phyloP scores from a whole-genome alignment of 1,140 invertebrate species.

The Saccostrea echinata region DNA sequence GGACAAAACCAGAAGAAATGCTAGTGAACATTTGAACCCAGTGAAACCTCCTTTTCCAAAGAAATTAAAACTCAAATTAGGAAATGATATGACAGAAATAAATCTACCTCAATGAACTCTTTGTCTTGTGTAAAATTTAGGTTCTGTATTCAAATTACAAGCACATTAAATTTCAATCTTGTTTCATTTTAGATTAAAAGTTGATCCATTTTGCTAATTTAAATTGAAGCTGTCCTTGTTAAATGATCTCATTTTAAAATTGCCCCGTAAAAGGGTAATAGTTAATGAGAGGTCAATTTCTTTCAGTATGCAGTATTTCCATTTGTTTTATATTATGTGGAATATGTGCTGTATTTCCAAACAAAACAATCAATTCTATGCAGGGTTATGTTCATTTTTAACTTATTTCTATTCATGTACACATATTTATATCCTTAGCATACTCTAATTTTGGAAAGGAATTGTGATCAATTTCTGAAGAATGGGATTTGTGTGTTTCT shows the following conservation, averaged over 20 bases:
- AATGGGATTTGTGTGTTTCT: not conserved
- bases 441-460: not conserved
- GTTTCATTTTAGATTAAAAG: too few relatives aligned
- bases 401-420: not conserved
- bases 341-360: not conserved
- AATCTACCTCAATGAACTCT: conserved; percentile 3
- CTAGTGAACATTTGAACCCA: not conserved
- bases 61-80: conserved; percentile 39
- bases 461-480: not conserved
- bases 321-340: not conserved
- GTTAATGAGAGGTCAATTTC: too few relatives aligned
- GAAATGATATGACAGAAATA: conserved; percentile 19
- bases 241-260: too few relatives aligned
- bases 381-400: conserved; percentile 6
- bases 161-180: too few relatives aligned
- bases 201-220: too few relatives aligned
- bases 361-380: conserved; percentile 29
- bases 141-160: not conserved
- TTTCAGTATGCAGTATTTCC: too few relatives aligned
- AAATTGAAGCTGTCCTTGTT: too few relatives aligned
- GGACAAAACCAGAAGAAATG: conserved; percentile 13
- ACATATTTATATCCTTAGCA: not conserved
- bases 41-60: conserved; percentile 37
- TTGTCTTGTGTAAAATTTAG: not conserved
- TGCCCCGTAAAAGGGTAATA: too few relatives aligned